phyloP scores from a whole-genome alignment of 1,140 invertebrate genomes.

The Drosophila pallidifrons region DNA sequence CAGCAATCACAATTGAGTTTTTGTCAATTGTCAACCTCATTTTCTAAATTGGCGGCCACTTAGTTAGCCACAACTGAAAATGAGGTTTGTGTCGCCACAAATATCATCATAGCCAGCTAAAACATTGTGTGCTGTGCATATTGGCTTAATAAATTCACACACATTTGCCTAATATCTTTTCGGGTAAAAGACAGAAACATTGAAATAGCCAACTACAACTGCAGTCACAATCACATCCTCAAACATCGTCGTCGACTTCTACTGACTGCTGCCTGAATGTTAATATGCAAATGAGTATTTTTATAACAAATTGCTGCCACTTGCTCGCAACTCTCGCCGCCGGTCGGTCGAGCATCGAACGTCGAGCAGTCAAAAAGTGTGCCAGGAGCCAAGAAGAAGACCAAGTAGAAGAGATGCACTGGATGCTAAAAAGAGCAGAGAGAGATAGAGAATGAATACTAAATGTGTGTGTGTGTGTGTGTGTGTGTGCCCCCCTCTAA shows the following conservation, averaged over 20 bases:
- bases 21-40: constrained; percentile 22
- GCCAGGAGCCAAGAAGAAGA: constrained; percentile 54
- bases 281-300: constrained; percentile 61
- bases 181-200: background rate
- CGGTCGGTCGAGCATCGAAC: too few species aligned
- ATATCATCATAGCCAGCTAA: constrained; percentile 44
- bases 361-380: constrained; percentile 60
- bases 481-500: background rate
- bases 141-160: constrained; percentile 58
- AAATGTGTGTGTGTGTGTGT: constrained; percentile 28
- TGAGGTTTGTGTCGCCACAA: constrained; percentile 47
- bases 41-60: constrained; percentile 36
- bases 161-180: constrained; percentile 44
- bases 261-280: constrained; percentile 12
- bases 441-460: background rate
- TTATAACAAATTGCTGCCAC: constrained; percentile 77
- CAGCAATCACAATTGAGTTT: background rate
- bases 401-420: background rate
- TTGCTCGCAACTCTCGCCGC: constrained; percentile 52
- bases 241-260: background rate
- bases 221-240: constrained; percentile 7
- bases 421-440: background rate
- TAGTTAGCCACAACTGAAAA: constrained; percentile 36
- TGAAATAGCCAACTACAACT: background rate
- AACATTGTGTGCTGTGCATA: constrained; percentile 33